Percentiles rank a stretch among this genome's conserved stretches.
Conservation (phyloP, 2,113 vertebrate genomes). For the Opisthocomus hoazin region DNA sequence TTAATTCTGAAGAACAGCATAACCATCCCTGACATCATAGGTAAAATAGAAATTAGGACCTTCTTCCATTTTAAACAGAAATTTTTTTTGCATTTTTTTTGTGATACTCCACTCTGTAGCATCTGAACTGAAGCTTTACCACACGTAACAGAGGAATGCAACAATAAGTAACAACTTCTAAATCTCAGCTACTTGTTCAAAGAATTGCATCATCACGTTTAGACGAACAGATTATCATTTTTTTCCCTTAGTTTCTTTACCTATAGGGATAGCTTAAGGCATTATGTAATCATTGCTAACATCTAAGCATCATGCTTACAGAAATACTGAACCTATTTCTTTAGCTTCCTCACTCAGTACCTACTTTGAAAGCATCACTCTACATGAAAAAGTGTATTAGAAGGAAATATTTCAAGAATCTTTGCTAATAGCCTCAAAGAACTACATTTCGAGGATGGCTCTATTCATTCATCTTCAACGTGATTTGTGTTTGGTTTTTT, state of each 20-base stretch:
- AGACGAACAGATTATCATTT: neutral
- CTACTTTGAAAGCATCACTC: neutral
- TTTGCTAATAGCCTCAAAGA: neutral
- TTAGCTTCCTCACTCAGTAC: neutral
- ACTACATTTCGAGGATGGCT: neutral
- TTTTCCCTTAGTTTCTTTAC: neutral
- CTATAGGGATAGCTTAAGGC: neutral
- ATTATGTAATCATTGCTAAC: neutral
- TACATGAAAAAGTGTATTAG: neutral
- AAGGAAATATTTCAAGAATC: neutral
- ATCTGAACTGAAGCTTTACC: neutral
- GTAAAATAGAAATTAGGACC: accelerated
- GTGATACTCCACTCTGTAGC: neutral
- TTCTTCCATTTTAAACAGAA: neutral
- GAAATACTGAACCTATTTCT: neutral
- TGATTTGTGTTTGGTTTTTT: neutral
- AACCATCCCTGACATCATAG: neutral
- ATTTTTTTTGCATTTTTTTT: neutral
- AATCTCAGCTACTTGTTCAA: neutral
- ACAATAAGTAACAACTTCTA: neutral
- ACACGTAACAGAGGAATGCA: neutral
- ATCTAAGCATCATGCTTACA: accelerated
- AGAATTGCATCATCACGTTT: neutral
- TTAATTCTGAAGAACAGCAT: neutral
- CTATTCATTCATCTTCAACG: neutral